These are phyloP conservation scores for Pithys albifrons DNA, from an alignment of 2,113 vertebrate genomes.

Conservation along the genomic window DNA sequence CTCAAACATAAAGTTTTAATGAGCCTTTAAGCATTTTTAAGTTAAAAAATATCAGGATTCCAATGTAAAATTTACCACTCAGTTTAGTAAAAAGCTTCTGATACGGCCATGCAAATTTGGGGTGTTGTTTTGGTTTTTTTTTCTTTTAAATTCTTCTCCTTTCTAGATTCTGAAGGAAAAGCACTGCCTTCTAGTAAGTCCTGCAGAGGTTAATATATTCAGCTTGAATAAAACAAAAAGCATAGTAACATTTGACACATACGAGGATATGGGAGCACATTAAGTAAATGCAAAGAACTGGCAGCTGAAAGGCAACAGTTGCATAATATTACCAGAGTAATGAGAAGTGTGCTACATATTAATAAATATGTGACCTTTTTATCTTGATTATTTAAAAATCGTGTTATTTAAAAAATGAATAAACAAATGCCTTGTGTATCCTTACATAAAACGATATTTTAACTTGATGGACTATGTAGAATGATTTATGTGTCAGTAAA, in stretches of 20 bases:
- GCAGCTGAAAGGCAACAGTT: conserved; percentile 47
- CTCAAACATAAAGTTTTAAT: conserved; percentile 17
- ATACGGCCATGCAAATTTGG: neutral
- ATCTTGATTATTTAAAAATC: conserved; percentile 66
- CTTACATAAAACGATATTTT: conserved; percentile 47
- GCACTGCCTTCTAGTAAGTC: neutral
- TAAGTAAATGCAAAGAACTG: conserved; percentile 21
- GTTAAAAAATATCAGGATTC: neutral
- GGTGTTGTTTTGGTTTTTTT: accelerated
- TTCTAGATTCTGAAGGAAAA: neutral
- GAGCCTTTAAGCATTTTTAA: neutral
- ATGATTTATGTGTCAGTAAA: neutral
- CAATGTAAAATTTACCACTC: neutral
- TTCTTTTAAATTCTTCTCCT: neutral
- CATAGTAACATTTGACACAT: conserved; percentile 24
- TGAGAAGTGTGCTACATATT: conserved; percentile 62
- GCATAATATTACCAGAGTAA: conserved; percentile 58
- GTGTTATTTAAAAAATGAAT: conserved; percentile 63
- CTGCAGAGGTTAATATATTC: conserved; percentile 52
- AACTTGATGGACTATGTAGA: neutral
- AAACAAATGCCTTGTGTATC: conserved; percentile 22
- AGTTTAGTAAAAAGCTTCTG: neutral
- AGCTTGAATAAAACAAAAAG: conserved; percentile 31
- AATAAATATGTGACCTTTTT: conserved; percentile 72
- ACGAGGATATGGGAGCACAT: neutral